Evolutionary conservation across 2,888 invertebrate species (phyloP), one percentile per base, ranked within the genome.

Genomic region (Calliphora vomitoria): DNA sequence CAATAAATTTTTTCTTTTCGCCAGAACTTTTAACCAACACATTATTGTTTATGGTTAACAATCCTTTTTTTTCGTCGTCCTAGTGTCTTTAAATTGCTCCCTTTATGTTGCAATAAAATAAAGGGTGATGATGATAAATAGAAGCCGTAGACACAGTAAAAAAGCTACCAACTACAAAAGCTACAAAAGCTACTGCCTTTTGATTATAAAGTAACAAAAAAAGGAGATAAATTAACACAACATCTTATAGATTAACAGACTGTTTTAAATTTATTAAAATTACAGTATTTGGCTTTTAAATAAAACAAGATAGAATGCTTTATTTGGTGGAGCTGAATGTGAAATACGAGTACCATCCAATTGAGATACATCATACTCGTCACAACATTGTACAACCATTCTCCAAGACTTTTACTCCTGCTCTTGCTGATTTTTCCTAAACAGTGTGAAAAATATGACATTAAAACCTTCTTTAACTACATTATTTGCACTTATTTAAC

Each of bases 171-270:
- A 80, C 0, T 25, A 25, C n/a, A n/a, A n/a, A n/a, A n/a, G n/a
- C n/a, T n/a, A n/a, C n/a, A n/a, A n/a, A n/a, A n/a, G n/a, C n/a
- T n/a, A 11, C n/a, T 75, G 53, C 18, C 11, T 50, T 55, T 15
- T n/a, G 66, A 15, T 25, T 55, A 10, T 44, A 38, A 64, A 44
- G 47, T 35, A 35, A 10, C 88, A 41, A 47, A 71, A 47, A 71
- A 78, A 35, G 20, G 58, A 89, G 85, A 89, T 89, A 89, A 89
- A 89, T 90, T 89, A 89, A 87, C 87, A 87, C 89, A 89, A 85
- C 86, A 89, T 88, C 87, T 89, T 80, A 80, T 71, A 60, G 80
- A 88, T 83, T 88, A 88, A 84, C 69, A 76, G 55, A 50, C 62
- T 81, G 20, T 85, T 86, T 85, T 35, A 41, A 18, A 82, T 72